Conservation (phyloP, 2,888 invertebrate genomes). For the Elysia crispata region DNA sequence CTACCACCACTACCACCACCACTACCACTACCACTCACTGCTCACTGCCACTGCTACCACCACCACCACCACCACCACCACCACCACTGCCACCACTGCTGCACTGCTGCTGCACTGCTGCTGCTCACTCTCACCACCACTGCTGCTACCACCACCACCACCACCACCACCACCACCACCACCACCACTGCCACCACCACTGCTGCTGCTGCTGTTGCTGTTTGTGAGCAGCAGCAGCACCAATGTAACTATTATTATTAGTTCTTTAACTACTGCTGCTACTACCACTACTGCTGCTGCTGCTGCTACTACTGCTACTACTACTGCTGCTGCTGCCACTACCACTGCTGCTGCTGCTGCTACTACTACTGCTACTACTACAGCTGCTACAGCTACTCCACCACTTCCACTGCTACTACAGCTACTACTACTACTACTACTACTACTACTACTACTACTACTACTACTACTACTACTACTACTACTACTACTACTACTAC, state of each 20-base stretch:
- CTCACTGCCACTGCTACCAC: conserved; percentile 2
- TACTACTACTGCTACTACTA: too few relatives aligned
- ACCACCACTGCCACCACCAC: background rate
- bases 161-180: conserved; percentile 13
- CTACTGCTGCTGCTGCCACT: too few relatives aligned
- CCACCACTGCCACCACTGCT: too few relatives aligned
- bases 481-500: too few relatives aligned
- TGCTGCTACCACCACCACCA: conserved; percentile 23
- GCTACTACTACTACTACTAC: conserved; percentile 7
- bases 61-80: conserved; percentile 18
- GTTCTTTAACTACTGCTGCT: background rate
- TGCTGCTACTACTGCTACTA: too few relatives aligned
- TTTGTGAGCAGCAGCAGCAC: background rate
- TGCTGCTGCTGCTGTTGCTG: background rate
- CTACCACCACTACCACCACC: background rate
- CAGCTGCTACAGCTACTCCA: too few relatives aligned
- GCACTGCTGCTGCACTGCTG: too few relatives aligned
- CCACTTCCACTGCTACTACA: conserved; percentile 5
- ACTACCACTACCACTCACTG: background rate
- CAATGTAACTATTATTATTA: background rate
- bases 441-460: too few relatives aligned
- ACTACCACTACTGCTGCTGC: background rate
- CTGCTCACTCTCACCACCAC: conserved; percentile 6
- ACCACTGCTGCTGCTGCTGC: too few relatives aligned
- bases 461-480: too few relatives aligned